Base-by-base conservation (phyloP, 2,888 invertebrate species). In the Luffia ferchaultella region DNA sequence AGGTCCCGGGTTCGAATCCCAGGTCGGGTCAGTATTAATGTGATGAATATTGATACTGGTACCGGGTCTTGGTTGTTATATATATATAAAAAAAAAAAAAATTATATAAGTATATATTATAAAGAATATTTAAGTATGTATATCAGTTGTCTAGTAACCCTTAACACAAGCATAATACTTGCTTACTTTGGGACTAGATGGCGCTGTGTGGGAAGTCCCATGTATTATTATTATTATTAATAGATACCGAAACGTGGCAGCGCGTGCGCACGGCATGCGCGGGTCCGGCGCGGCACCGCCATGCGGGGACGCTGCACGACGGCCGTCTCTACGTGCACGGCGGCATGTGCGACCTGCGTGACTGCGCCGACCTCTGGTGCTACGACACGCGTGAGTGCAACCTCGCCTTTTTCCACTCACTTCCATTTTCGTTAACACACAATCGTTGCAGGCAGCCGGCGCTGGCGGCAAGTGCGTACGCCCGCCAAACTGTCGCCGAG, bases 171-270 rank as follows among this genome's bases (percentile, higher is more conserved):
- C n/a, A n/a, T n/a, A n/a, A n/a, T n/a, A n/a, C n/a, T n/a, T n/a
- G n/a, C n/a, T n/a, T n/a, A n/a, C n/a, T n/a, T n/a, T n/a, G n/a
- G n/a, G n/a, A n/a, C n/a, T n/a, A n/a, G n/a, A n/a, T n/a, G n/a
- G n/a, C n/a, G n/a, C n/a, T n/a, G n/a, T n/a, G n/a, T n/a, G n/a
- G n/a, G n/a, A n/a, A n/a, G n/a, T n/a, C n/a, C n/a, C n/a, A n/a
- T n/a, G n/a, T n/a, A n/a, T n/a, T n/a, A n/a, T n/a, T n/a, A n/a
- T n/a, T n/a, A n/a, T n/a, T n/a, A n/a, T n/a, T n/a, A n/a, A n/a
- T n/a, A 93, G 93, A 92, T 64, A 88, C 92, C n/a, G 91, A 92
- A 73, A 88, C 90, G 17, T 94, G 94, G 94, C 92, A 92, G 63
- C 77, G 70, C 48, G 70, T 70, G 56, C 76, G 78, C 55, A 69